Base-by-base conservation (phyloP, 2,113 vertebrate genomes). In the Pelecanus crispus region DNA sequence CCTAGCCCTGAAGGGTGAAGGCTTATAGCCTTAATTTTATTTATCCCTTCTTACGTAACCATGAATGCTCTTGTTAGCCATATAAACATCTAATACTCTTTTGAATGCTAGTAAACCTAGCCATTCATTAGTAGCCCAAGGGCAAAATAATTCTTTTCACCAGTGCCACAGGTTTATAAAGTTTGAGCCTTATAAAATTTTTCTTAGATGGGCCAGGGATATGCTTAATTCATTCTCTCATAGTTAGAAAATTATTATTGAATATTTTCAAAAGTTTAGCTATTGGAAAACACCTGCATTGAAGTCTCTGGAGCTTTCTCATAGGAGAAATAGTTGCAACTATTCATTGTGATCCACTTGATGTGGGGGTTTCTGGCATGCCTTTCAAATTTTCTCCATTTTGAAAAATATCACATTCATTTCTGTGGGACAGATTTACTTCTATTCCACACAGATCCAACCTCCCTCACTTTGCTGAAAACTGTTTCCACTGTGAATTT, bases 41-140 rank as follows among this genome's bases (percentile, higher is more conserved):
- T 97, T 97, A 97, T 92, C 67, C 50, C 47, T 81, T 77, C 63
- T 95, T 97, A 95, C 0, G 0, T 95, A 95, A 95, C 44, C 70
- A 75, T 55, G 87, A 94, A 80, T 93, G 38, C 85, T 96, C 53
- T 96, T 11, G 83, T 97, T 95, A 97, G 87, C 84, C 1, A 0
- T 81, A 88, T 95, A 92, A 97, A 90, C 74, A 62, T 95, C 91
- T 95, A 91, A 94, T 92, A 29, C 26, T 72, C 38, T 91, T 92
- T 80, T 96, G 83, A 96, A 80, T 88, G 58, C 63, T 92, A 59
- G 58, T 88, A 96, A 97, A 77, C 67, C 19, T 9, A 94, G n/a
- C n/a, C 71, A 52, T 81, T 86, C 32, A 11, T 82, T 82, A 86
- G 55, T 88, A 94, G 89, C 95, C 71, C 32, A 53, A 85, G 72